phyloP scores from a whole-genome alignment of 2,888 invertebrate species.

The Desoria tigrina region DNA sequence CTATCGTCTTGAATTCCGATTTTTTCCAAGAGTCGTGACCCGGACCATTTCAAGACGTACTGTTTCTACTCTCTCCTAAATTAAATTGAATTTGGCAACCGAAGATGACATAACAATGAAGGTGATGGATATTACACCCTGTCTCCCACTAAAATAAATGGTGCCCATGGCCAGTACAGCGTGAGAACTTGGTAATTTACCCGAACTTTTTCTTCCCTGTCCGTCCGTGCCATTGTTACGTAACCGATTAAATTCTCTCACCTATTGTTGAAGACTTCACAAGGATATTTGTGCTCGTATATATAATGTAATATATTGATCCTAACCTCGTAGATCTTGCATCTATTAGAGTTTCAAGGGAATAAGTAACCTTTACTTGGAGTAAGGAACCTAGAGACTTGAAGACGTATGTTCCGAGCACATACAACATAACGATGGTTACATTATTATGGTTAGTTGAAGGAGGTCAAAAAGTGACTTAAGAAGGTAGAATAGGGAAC shows the following conservation, averaged over 20 bases:
- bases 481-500: constrained; percentile 40
- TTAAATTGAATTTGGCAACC: constrained; percentile 20
- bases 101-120: constrained; percentile 22
- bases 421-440: too few relatives aligned
- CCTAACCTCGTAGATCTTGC: too few relatives aligned
- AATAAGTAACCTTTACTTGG: too few relatives aligned
- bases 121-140: constrained; percentile 20
- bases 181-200: constrained; percentile 4
- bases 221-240: background rate
- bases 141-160: background rate
- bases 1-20: background rate
- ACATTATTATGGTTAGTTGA: background rate
- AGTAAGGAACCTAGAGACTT: too few relatives aligned
- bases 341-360: too few relatives aligned
- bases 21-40: too few relatives aligned
- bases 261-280: constrained; percentile 14
- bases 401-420: background rate
- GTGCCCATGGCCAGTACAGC: background rate
- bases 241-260: constrained; percentile 20
- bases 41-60: too few relatives aligned
- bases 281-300: too few relatives aligned
- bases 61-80: background rate
- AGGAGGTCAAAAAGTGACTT: constrained; percentile 36
- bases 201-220: background rate
- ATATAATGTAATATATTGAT: too few relatives aligned